A percentile compares a stretch with the other conserved stretches of the same genome.
phyloP scores from a whole-genome alignment of 2,797 vertebrate genomes.

The Naso thynnoides region DNA sequence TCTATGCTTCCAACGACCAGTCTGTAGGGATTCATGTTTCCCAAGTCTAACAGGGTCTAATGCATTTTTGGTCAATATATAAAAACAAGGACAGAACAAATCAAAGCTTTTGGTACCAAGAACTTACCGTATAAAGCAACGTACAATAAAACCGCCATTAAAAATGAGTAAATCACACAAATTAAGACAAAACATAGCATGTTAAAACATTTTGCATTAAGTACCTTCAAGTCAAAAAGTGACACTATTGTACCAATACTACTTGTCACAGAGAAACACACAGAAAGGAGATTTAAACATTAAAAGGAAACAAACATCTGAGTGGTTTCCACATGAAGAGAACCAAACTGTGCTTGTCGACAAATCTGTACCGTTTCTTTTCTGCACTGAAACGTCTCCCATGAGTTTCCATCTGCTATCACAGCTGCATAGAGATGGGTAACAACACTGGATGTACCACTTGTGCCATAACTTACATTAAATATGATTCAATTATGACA shows the following conservation, averaged over 20 bases:
- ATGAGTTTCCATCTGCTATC: background rate
- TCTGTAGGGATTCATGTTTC: background rate
- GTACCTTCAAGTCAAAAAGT: slow-evolving; percentile 49
- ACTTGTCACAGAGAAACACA: slow-evolving; percentile 11
- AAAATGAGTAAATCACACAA: slow-evolving; percentile 19
- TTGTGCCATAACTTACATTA: slow-evolving; percentile 60
- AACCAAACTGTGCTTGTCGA: slow-evolving; percentile 1
- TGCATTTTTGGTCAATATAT: background rate
- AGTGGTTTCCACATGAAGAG: slow-evolving; percentile 18
- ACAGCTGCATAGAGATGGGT: background rate
- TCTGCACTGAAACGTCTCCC: slow-evolving; percentile 17
- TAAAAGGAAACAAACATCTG: background rate
- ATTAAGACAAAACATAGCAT: background rate
- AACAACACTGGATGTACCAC: slow-evolving; percentile 21
- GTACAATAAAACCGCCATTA: slow-evolving; percentile 3
- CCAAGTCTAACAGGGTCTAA: slow-evolving; percentile 4
- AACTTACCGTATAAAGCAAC: background rate
- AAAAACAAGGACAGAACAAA: background rate
- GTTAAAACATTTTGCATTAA: slow-evolving; percentile 58
- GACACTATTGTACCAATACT: slow-evolving; percentile 56
- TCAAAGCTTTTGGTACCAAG: slow-evolving; percentile 50
- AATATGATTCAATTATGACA: slow-evolving; percentile 63
- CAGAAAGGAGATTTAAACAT: background rate
- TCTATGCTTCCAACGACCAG: background rate
- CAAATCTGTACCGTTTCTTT: slow-evolving; percentile 33